These are phyloP conservation scores for Dinoponera quadriceps DNA, from an alignment of 1,140 invertebrate species.

Conservation along the genomic window DNA sequence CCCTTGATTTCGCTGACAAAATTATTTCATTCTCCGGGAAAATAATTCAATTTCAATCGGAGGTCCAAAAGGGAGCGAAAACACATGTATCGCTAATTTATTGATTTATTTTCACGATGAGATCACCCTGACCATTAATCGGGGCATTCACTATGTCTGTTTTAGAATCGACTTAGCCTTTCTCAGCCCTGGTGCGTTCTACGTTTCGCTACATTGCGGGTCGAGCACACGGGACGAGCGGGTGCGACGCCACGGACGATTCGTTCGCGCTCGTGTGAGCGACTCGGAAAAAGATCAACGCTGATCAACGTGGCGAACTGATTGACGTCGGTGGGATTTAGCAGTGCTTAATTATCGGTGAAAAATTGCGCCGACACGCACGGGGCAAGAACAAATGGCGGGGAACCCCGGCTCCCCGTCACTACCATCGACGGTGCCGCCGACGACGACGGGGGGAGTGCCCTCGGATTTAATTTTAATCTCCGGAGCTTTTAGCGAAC, in stretches of 20 bases:
- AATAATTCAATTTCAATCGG: no score
- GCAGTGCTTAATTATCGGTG: slow-evolving; percentile 72
- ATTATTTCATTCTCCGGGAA: no score
- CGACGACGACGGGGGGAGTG: slow-evolving; percentile 29
- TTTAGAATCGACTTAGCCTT: no score
- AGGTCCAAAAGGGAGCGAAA: no score
- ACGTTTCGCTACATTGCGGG: slow-evolving; percentile 9
- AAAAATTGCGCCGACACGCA: slow-evolving; percentile 59
- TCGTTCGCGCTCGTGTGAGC: neutral
- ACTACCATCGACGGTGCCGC: neutral
- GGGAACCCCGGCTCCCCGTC: slow-evolving; percentile 19
- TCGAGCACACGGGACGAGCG: no score
- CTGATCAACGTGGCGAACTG: slow-evolving; percentile 48
- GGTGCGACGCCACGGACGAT: slow-evolving; percentile 1
- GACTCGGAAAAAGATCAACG: slow-evolving; percentile 21
- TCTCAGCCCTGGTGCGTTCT: neutral
- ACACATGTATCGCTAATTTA: no score
- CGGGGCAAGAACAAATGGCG: slow-evolving; percentile 5
- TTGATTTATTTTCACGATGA: no score
- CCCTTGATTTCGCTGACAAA: no score
- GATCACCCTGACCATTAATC: no score
- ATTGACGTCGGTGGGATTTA: slow-evolving; percentile 66
- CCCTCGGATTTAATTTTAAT: slow-evolving; percentile 76
- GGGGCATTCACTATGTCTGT: no score
- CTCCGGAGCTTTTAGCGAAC: slow-evolving; percentile 73